Evolutionary conservation across 2,113 vertebrate genomes (phyloP).

Genomic region (Anarhynchus alexandrinus): DNA sequence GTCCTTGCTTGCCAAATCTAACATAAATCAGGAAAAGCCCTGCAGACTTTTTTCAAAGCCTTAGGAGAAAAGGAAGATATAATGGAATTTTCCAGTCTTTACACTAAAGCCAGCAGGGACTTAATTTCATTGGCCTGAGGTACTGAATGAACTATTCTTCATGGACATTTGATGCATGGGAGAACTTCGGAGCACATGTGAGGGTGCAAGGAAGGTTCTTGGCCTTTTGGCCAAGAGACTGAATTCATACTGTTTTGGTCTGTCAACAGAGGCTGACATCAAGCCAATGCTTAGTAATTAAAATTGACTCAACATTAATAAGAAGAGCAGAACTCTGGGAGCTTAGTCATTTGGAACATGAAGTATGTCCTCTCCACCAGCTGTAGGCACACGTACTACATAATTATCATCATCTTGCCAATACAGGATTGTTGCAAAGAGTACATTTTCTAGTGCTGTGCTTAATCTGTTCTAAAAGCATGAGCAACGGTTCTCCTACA

Average conservation of each 20-base stretch:
- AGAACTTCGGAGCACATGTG: neutral
- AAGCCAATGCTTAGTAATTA: neutral
- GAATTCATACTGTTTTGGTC: neutral
- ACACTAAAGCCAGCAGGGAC: neutral
- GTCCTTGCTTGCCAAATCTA: neutral
- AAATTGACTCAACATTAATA: neutral
- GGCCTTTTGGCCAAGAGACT: neutral
- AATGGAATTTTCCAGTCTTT: neutral
- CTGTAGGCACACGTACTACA: neutral
- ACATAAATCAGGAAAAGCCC: neutral
- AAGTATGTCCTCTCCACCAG: neutral
- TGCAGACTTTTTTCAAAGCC: neutral
- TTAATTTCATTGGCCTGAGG: neutral
- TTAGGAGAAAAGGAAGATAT: neutral
- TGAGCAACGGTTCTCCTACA: neutral
- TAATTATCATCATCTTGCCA: neutral
- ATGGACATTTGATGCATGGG: neutral
- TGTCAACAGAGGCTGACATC: neutral
- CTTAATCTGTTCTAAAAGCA: constrained; percentile 9
- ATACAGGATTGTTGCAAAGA: neutral
- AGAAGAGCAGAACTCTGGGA: neutral
- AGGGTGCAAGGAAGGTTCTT: neutral
- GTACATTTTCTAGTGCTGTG: neutral
- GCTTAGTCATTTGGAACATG: constrained; percentile 5
- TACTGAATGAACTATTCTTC: neutral